phyloP scores from a whole-genome alignment of 92 coral and sea anemone species.

The Zoanthus sociatus region DNA sequence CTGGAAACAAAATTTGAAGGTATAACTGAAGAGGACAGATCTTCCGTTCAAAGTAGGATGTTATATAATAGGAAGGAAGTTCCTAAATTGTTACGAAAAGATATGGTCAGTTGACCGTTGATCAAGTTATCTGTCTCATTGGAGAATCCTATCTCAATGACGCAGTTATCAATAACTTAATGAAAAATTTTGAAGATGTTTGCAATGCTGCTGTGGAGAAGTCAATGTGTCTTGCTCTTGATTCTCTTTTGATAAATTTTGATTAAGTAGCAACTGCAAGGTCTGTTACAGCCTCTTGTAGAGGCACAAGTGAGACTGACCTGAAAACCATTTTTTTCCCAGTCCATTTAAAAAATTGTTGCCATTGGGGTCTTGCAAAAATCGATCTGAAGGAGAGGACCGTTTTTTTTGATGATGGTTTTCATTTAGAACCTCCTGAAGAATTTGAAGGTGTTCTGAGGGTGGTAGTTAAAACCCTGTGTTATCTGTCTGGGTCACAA shows the following conservation, averaged over 20 bases:
- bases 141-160: conserved; percentile 43
- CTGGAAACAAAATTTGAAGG: conserved; percentile 33
- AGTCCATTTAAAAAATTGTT: conserved; percentile 14
- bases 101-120: conserved; percentile 44
- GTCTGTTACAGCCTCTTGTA: conserved; percentile 22
- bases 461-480: no score
- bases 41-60: background rate
- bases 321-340: conserved; percentile 43
- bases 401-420: conserved; percentile 28
- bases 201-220: conserved; percentile 20
- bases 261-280: conserved; percentile 21
- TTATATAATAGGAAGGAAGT: conserved; percentile 4
- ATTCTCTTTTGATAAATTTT: conserved; percentile 20
- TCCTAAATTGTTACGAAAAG: background rate
- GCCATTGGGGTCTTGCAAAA: conserved; percentile 43
- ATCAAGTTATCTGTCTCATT: conserved; percentile 35
- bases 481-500: no score
- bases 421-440: no score
- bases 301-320: conserved; percentile 20
- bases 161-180: conserved; percentile 25
- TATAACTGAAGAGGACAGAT: conserved; percentile 21
- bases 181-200: conserved; percentile 38
- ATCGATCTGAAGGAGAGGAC: conserved; percentile 30
- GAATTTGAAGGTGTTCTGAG: no score
- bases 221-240: conserved; percentile 38